A percentile compares a stretch with the other conserved stretches of the same genome.
phyloP scores from a whole-genome alignment of 2,888 invertebrate genomes.

The Chalcosyrphus nemorum region DNA sequence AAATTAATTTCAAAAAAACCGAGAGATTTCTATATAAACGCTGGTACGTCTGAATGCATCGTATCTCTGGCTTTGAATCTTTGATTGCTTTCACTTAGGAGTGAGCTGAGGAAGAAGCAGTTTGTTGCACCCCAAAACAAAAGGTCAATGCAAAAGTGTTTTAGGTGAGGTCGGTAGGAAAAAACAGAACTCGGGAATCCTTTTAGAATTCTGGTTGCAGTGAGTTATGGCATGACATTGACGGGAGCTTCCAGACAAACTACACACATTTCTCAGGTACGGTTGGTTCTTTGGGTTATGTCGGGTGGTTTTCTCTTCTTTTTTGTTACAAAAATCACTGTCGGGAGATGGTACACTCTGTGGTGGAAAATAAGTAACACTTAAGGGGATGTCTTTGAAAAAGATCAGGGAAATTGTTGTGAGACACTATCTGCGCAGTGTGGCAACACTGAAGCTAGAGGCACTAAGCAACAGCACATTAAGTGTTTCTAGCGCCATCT shows the following conservation, averaged over 20 bases:
- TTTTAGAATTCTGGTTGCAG: neutral
- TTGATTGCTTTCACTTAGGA: conserved; percentile 43
- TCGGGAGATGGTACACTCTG: no score
- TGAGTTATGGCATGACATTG: neutral
- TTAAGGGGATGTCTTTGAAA: no score
- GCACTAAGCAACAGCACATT: no score
- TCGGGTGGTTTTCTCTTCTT: neutral
- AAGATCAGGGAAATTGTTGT: no score
- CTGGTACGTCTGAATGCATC: conserved; percentile 21
- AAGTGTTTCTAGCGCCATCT: no score
- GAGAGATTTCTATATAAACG: conserved; percentile 24
- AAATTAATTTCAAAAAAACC: conserved; percentile 5
- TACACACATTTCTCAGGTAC: neutral
- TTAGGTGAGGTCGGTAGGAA: neutral
- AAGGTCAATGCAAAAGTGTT: conserved; percentile 16
- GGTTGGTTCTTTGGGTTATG: neutral
- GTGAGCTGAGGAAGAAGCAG: neutral
- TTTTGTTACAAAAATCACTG: neutral
- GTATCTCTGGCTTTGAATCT: conserved; percentile 60
- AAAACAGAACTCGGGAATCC: no score
- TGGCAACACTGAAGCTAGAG: no score
- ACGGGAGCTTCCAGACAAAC: neutral
- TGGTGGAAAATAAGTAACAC: no score
- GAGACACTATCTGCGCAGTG: no score
- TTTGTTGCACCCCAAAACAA: conserved; percentile 39